phyloP scores from a whole-genome alignment of 2,797 vertebrate species.

The Centropyge bicolor region DNA sequence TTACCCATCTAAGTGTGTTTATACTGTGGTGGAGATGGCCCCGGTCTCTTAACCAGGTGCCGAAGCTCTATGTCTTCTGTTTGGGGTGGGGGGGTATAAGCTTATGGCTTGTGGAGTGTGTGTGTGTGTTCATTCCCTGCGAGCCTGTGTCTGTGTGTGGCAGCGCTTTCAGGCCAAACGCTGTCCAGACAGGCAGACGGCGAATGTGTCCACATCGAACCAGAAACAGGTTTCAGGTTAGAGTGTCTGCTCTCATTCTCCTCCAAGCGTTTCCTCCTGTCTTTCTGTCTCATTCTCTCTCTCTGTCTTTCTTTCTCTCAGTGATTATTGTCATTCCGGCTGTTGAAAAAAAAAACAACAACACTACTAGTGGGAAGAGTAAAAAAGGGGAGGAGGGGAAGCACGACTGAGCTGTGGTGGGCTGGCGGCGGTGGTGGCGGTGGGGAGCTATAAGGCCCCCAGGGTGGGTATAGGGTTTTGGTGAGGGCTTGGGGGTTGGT shows the following conservation, averaged over 20 bases:
- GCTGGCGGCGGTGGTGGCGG: constrained; percentile 27
- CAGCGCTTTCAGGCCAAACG: constrained; percentile 40
- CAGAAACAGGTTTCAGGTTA: constrained; percentile 61
- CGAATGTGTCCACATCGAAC: constrained; percentile 60
- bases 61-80: constrained; percentile 57
- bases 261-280: constrained; percentile 51
- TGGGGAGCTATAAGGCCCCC: constrained; percentile 63
- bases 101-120: constrained; percentile 42
- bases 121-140: constrained; percentile 29
- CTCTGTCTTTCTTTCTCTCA: constrained; percentile 62
- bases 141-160: constrained; percentile 33
- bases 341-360: constrained; percentile 44
- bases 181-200: constrained; percentile 47
- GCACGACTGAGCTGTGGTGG: constrained; percentile 35
- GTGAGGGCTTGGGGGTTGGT: constrained; percentile 72
- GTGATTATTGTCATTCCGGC: constrained; percentile 73
- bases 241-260: constrained; percentile 71
- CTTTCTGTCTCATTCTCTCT: constrained; percentile 64
- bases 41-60: constrained; percentile 57
- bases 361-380: constrained; percentile 65
- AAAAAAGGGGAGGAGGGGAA: constrained; percentile 37
- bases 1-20: constrained; percentile 74
- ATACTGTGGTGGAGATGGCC: constrained; percentile 64
- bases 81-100: constrained; percentile 39
- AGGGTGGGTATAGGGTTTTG: constrained; percentile 75